A percentile compares a stretch with the other conserved stretches of the same genome.
Evolutionary conservation across 2,113 vertebrate species (phyloP).

Genomic region (Urocolius indicus): DNA sequence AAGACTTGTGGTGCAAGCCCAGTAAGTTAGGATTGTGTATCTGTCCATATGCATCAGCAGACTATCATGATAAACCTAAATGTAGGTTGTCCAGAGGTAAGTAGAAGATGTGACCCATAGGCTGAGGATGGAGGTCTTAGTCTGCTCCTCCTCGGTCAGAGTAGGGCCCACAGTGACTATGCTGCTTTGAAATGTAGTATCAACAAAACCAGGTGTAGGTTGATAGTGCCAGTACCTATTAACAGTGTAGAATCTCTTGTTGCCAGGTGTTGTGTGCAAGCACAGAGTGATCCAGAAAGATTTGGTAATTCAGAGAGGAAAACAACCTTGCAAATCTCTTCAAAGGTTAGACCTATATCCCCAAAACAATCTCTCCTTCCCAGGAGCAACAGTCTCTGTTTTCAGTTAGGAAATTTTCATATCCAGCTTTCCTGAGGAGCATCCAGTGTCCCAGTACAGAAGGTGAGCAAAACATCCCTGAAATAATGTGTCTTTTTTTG

Average conservation of each 20-base stretch:
- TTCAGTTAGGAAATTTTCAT: not conserved
- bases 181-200: not conserved
- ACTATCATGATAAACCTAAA: not conserved
- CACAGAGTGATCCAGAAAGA: not conserved
- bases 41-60: not conserved
- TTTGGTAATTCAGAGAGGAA: not conserved
- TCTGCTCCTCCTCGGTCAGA: not conserved
- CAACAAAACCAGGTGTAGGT: not conserved
- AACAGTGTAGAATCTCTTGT: not conserved
- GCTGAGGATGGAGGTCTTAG: not conserved
- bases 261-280: not conserved
- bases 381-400: not conserved
- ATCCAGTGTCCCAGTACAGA: not conserved
- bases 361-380: not conserved
- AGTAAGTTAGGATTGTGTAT: not conserved
- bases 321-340: not conserved
- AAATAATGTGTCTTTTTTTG: not conserved
- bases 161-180: not conserved
- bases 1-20: not conserved
- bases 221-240: not conserved
- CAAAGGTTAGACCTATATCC: not conserved
- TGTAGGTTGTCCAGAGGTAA: not conserved
- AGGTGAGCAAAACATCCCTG: not conserved
- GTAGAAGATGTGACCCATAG: not conserved
- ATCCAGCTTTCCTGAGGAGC: not conserved